Base-by-base conservation (phyloP, 2,797 vertebrate species). In the Molossus molossus region DNA sequence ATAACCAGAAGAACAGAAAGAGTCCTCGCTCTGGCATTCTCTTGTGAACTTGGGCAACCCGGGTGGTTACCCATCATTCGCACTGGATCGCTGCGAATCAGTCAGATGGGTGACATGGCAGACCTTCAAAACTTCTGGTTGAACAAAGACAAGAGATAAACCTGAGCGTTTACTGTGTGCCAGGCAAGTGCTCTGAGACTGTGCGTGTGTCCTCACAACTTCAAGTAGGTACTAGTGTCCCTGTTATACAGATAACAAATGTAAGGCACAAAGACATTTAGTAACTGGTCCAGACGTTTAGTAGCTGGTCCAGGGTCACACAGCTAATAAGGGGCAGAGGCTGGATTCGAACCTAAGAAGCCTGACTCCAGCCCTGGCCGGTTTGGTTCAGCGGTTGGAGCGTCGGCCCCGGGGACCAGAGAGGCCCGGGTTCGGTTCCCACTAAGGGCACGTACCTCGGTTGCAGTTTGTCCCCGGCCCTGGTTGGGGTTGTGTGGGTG, bases 101-200 rank as follows among this genome's bases (percentile, higher is more conserved):
- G 57, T 82, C 86, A 93, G 73, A 58, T 57, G 76, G 76, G 40
- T n/a, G 55, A 72, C 40, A 0, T 79, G 37, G 77, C 27, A 89
- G 25, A 64, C 80, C 53, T 94, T 65, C 37, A 64, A 82, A 64
- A n/a, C 20, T 87, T 81, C 25, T 60, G 69, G 40, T 12, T 96
- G 64, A 64, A 84, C 37, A 80, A 73, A 58, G 14, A 85, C 8
- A 96, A 94, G 23, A 84, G 21, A 57, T 70, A 62, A 82, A 45
- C 48, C n/a, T 1, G 4, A 58, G 15, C 55, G 18, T 94, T 84
- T 12, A 29, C 48, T 40, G 9, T 62, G 9, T n/a, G 9, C 18
- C 23, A 23, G 58, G 37, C 18, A 48, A 48, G 25, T 65, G 20
- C 53, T 83, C 84, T 82, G 14, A 92, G 58, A 83, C 50, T 70